Evolutionary conservation across 2,797 vertebrate genomes (phyloP).

Genomic region (Microchirus variegatus): DNA sequence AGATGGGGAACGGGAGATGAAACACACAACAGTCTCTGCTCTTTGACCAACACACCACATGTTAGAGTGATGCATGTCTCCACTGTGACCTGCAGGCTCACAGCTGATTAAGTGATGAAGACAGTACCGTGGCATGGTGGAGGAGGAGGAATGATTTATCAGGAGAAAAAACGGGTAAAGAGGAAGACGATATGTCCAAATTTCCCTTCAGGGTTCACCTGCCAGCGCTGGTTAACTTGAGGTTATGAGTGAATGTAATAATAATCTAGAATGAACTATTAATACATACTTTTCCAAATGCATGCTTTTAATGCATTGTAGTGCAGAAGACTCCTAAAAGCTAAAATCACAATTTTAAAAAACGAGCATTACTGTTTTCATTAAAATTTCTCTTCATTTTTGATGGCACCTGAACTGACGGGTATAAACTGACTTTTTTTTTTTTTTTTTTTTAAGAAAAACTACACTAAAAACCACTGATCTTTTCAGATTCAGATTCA

Average conservation of each 20-base stretch:
- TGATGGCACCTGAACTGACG: too few relatives aligned
- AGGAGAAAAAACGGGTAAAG: background rate
- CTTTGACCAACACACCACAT: background rate
- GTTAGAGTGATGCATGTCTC: slow-evolving; percentile 5
- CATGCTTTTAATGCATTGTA: background rate
- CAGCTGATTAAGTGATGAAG: slow-evolving; percentile 20
- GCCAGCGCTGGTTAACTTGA: background rate
- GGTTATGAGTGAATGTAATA: background rate
- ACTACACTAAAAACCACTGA: background rate
- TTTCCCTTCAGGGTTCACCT: slow-evolving; percentile 5
- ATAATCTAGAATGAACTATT: slow-evolving; percentile 1
- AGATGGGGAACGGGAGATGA: background rate
- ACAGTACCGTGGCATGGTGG: slow-evolving; percentile 9
- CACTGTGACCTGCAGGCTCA: background rate
- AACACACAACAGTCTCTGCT: slow-evolving; percentile 1
- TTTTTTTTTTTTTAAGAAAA: too few relatives aligned
- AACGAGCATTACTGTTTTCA: background rate
- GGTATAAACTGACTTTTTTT: too few relatives aligned
- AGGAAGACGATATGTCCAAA: background rate
- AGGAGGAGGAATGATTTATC: slow-evolving; percentile 10
- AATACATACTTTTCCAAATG: background rate
- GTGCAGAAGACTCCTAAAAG: background rate
- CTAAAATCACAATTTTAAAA: background rate
- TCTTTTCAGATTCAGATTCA: background rate
- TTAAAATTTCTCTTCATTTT: background rate